phyloP scores from a whole-genome alignment of 2,888 invertebrate species.

The Tolmerus cingulatus region DNA sequence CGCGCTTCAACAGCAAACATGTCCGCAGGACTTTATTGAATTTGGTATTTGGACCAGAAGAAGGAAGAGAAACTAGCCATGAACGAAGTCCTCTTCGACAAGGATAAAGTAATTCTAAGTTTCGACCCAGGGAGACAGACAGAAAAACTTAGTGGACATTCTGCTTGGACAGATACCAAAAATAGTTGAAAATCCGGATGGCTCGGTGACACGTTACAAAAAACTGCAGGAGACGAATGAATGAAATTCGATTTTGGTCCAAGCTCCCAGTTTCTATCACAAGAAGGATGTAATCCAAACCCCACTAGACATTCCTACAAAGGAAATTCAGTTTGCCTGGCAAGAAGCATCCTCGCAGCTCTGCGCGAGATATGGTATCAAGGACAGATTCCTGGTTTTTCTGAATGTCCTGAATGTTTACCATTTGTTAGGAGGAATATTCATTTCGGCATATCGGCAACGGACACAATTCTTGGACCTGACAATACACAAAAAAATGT shows the following conservation, averaged over 20 bases:
- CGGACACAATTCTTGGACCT: background rate
- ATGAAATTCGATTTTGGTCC: background rate
- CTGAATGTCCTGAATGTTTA: background rate
- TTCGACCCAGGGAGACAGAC: background rate
- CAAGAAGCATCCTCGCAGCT: background rate
- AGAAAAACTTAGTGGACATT: background rate
- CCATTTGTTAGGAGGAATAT: background rate
- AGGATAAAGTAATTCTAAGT: background rate
- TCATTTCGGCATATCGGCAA: background rate
- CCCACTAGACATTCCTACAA: background rate
- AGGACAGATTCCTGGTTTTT: background rate
- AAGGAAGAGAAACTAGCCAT: background rate
- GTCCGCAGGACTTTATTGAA: background rate
- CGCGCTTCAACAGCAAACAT: background rate
- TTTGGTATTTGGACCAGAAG: background rate
- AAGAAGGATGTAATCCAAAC: background rate
- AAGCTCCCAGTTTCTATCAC: background rate
- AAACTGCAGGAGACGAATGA: background rate
- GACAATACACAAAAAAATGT: background rate
- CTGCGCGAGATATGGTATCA: background rate
- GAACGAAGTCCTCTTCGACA: background rate
- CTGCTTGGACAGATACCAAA: background rate
- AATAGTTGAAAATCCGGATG: background rate
- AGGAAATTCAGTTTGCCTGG: background rate
- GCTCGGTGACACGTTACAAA: background rate